A percentile compares a stretch with the other conserved stretches of the same genome.
These are phyloP conservation scores for Cromileptes altivelis DNA, from an alignment of 2,113 vertebrate species.

Conservation along the genomic window DNA sequence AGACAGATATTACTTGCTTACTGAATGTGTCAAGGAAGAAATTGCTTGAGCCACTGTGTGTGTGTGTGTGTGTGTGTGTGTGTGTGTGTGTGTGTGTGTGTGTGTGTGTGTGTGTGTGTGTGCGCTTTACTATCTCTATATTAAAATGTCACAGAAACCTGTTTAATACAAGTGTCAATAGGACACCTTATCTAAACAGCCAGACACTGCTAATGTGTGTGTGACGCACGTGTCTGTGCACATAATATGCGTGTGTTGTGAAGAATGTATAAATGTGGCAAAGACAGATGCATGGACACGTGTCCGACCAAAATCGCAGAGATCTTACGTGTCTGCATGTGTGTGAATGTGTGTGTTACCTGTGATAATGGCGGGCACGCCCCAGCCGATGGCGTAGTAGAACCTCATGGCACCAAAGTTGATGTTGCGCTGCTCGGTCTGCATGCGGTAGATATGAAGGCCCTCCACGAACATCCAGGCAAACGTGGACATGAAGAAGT, in stretches of 20 bases:
- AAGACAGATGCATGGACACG: neutral
- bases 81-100: slow-evolving; percentile 18
- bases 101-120: slow-evolving; percentile 19
- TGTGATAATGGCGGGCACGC: slow-evolving; percentile 96
- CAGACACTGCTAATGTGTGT: slow-evolving; percentile 37
- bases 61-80: slow-evolving; percentile 1
- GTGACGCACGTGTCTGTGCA: neutral
- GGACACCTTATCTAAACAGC: slow-evolving; percentile 65
- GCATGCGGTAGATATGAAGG: slow-evolving; percentile 98
- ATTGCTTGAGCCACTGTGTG: slow-evolving; percentile 35
- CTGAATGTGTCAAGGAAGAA: slow-evolving; percentile 41
- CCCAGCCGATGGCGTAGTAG: slow-evolving; percentile 98
- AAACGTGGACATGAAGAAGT: slow-evolving; percentile 97
- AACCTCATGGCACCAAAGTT: slow-evolving; percentile 98
- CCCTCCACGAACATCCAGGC: slow-evolving; percentile 97
- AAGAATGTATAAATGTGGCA: neutral
- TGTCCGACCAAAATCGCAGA: neutral
- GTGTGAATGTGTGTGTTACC: slow-evolving; percentile 80
- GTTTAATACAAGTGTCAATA: slow-evolving; percentile 60
- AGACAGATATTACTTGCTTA: slow-evolving; percentile 41
- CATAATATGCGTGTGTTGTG: neutral
- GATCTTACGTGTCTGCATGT: neutral
- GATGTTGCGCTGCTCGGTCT: slow-evolving; percentile 94
- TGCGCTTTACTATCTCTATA: slow-evolving; percentile 39
- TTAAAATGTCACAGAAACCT: slow-evolving; percentile 70